Evolutionary conservation across 2,797 vertebrate genomes (phyloP), one percentile per base, ranked within the genome.

Genomic region (Onychomys leucogaster): DNA sequence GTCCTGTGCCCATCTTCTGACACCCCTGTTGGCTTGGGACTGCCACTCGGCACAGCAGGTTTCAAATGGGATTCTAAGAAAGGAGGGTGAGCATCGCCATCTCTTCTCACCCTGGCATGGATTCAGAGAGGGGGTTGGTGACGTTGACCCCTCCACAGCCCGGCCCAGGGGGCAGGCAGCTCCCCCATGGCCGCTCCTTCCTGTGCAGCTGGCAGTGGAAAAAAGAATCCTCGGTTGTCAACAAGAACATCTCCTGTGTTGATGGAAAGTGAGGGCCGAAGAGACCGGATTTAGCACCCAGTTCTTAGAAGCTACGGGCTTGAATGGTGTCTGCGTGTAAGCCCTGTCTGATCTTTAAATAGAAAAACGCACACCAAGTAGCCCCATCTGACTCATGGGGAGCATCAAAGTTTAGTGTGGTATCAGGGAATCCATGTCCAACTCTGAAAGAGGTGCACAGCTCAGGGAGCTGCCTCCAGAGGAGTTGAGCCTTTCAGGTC

Each of bases 261-360:
- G 97, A 94, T 34, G 88, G 98, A 96, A 75, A 12, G 92, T 7
- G 94, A 94, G 95, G 94, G 85, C 57, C 2, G 0, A 16, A 61
- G 88, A 61, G 89, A 77, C 88, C 63, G 0, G 63, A 89, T 81
- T 65, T 91, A 92, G 77, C 97, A 94, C 6, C 71, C 95, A 34
- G 92, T 96, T 95, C 98, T 96, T 96, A 89, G 94, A 97, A 95
- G 91, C 95, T 71, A 19, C 14, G 0, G 92, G 93, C 17, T 92
- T 97, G 82, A 67, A 43, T 71, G 63, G 65, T 95, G 95, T 86
- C 91, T 92, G 96, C 69, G 95, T 94, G 94, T 96, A 92, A 97
- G 92, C 82, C 80, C 76, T 37, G 29, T 89, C n/a, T 86, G 95
- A 73, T 93, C 96, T 97, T 90, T 89, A 97, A 97, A 95, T 82